Percentiles rank a stretch among this genome's conserved stretches.
Evolutionary conservation across 2,113 vertebrate species (phyloP).

Genomic region (Aldabrachelys gigantea): DNA sequence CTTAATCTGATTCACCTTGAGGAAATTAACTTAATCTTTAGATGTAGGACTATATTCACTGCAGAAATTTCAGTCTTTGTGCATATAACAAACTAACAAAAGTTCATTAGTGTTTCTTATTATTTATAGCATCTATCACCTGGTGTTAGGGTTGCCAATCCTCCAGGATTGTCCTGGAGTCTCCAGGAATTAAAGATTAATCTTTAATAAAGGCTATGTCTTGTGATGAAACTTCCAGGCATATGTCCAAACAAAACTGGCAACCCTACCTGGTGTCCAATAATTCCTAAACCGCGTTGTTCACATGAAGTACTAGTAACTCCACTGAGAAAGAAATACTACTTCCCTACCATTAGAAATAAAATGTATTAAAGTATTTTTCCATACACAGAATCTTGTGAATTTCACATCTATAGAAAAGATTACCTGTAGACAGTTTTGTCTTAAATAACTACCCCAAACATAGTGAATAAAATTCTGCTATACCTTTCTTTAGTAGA

Average conservation of each 20-base stretch:
- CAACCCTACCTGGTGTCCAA: neutral
- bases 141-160: neutral
- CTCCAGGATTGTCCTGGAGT: neutral
- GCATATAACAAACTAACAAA: neutral
- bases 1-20: neutral
- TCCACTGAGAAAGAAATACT: neutral
- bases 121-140: neutral
- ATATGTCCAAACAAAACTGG: neutral
- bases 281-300: neutral
- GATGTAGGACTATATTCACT: neutral
- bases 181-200: neutral
- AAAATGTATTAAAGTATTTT: neutral
- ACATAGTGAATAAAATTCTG: accelerated
- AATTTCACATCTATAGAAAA: neutral
- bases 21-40: neutral
- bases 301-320: neutral
- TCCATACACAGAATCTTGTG: neutral
- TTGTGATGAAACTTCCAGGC: neutral
- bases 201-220: neutral
- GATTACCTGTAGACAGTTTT: neutral
- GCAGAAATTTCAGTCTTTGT: neutral
- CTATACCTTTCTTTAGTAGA: neutral
- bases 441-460: neutral
- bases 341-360: neutral
- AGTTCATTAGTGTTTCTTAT: neutral